These are phyloP conservation scores for Tethea ocularis DNA, from an alignment of 2,888 invertebrate species.

Conservation along the genomic window DNA sequence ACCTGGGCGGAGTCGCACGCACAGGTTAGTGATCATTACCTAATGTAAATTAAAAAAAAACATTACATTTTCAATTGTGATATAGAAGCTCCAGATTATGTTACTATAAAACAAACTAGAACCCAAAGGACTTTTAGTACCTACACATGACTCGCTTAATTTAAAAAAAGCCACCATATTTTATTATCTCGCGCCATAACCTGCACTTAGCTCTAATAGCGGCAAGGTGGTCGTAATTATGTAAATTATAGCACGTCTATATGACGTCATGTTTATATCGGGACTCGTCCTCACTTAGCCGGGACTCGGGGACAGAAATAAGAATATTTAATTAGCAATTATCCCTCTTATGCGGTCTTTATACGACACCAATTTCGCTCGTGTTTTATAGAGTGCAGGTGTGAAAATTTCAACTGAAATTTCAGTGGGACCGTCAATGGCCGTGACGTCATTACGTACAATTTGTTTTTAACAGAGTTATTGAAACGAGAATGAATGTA, in stretches of 20 bases:
- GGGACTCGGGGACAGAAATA: slow-evolving; percentile 16
- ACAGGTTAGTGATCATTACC: too few relatives aligned
- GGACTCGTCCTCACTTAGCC: slow-evolving; percentile 26
- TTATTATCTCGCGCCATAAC: neutral
- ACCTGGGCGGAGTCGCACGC: too few relatives aligned
- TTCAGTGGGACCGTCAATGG: neutral
- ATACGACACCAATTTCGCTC: slow-evolving; percentile 12
- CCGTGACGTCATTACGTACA: neutral
- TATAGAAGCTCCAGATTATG: too few relatives aligned
- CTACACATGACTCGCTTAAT: neutral
- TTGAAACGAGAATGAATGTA: neutral
- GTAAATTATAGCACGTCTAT: slow-evolving; percentile 20
- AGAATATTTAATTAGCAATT: slow-evolving; percentile 37
- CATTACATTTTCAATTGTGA: too few relatives aligned
- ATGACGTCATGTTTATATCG: slow-evolving; percentile 17
- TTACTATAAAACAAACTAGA: too few relatives aligned
- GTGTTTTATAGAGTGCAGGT: slow-evolving; percentile 2
- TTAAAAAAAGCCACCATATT: neutral
- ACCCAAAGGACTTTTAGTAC: neutral
- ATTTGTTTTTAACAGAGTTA: neutral
- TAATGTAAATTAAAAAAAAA: too few relatives aligned
- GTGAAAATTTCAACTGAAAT: slow-evolving; percentile 6
- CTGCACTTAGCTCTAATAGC: slow-evolving; percentile 8
- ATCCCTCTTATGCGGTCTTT: slow-evolving; percentile 25
- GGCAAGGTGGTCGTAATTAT: slow-evolving; percentile 37